Evolutionary conservation across 1,140 invertebrate genomes (phyloP).

Genomic region (Reticulitermes speratus): DNA sequence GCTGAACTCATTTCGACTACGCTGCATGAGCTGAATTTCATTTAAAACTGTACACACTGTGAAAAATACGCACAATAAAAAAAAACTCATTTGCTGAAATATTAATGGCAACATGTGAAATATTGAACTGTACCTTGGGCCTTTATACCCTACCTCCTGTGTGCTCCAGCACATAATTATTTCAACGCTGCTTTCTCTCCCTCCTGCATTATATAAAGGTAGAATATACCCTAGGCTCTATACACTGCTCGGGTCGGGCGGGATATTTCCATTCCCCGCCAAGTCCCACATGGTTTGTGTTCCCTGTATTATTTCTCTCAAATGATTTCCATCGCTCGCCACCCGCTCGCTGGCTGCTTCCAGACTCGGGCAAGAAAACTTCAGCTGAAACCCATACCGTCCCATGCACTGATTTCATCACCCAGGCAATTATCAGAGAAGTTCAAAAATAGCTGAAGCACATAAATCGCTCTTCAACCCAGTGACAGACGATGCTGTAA

Average conservation of each 20-base stretch:
- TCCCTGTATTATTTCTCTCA: conserved; percentile 21
- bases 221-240: conserved; percentile 30
- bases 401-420: conserved; percentile 4
- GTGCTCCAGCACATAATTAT: conserved; percentile 35
- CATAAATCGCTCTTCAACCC: too few species aligned
- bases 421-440: not conserved
- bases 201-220: conserved; percentile 35
- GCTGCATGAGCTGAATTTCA: conserved; percentile 31
- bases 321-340: conserved; percentile 17
- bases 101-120: conserved; percentile 36
- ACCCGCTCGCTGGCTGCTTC: not conserved
- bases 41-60: conserved; percentile 25
- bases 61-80: conserved; percentile 35
- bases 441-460: too few species aligned
- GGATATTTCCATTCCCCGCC: conserved; percentile 28
- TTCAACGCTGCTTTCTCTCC: conserved; percentile 35
- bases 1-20: conserved; percentile 30
- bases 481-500: too few species aligned
- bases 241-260: not conserved
- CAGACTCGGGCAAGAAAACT: not conserved
- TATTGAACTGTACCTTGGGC: conserved; percentile 36
- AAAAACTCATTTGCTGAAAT: conserved; percentile 36
- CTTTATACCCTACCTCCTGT: conserved; percentile 29
- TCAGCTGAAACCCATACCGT: not conserved
- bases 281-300: conserved; percentile 24